phyloP scores from a whole-genome alignment of 2,797 vertebrate species.

The Gila robusta region DNA sequence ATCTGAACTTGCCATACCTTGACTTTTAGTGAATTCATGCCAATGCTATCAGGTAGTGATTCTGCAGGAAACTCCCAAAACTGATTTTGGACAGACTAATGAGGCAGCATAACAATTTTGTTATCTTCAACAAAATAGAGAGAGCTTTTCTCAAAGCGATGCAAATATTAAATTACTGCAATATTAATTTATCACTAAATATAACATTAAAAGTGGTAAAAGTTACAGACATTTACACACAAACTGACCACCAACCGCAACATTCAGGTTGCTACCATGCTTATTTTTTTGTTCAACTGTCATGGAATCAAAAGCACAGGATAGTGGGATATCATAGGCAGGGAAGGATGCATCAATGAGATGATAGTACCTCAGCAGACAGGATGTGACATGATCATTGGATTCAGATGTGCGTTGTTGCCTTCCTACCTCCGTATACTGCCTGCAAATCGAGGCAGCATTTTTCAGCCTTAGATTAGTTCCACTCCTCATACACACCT shows the following conservation, averaged over 20 bases:
- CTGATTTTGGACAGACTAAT: no score
- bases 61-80: not conserved
- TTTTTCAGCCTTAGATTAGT: not conserved
- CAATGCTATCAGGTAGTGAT: no score
- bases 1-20: not conserved
- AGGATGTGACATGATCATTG: not conserved
- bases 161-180: not conserved
- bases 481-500: not conserved
- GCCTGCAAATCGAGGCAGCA: not conserved
- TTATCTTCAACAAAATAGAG: no score
- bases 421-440: not conserved
- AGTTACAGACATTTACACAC: not conserved
- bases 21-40: not conserved
- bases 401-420: not conserved
- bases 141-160: not conserved
- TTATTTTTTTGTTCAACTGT: not conserved
- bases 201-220: not conserved
- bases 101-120: no score
- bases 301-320: not conserved
- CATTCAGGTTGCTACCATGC: not conserved
- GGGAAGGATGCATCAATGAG: not conserved
- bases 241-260: not conserved
- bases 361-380: not conserved
- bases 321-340: not conserved
- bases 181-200: no score